Evolutionary conservation across 2,113 vertebrate genomes (phyloP), one percentile per base, ranked within the genome.

Genomic region (Mastomys natalensis): DNA sequence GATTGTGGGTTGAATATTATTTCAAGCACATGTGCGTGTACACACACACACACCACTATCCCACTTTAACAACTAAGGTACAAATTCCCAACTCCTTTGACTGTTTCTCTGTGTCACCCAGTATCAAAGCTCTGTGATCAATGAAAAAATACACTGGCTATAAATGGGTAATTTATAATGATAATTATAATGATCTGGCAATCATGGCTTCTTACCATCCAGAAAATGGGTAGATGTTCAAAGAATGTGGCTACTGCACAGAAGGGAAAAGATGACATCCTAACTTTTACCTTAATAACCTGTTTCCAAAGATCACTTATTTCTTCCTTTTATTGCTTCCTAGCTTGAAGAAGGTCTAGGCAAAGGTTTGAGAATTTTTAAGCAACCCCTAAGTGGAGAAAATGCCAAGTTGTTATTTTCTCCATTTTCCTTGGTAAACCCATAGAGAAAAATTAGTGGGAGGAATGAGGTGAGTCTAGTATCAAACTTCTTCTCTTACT

Each of bases 251-350:
- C 43, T 93, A 45, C 72, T 34, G 73, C 22, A 73, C 76, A 94
- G 68, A 87, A 70, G 12, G 17, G 89, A 90, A 58, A 80, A 29
- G 93, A 68, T 76, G 58, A 77, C 24, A 73, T 86, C 94, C 86
- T 62, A 82, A 80, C 90, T 89, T 21, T 66, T 53, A 31, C 90
- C 70, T 60, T 95, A 95, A 68, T 58, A 86, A 92, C 24, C 43
- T 37, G 22, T 73, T 80, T 55, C 82, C 37, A 97, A 95, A 96
- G 55, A 92, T 84, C 37, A 77, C 40, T 76, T 70, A 15, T 95
- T 97, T 98, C 74, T 98, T 97, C 87, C 51, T 94, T 19, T 96
- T 89, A 17, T 86, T 74, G 62, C 40, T 94, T 95, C 88, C 76
- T 95, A 87, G n/a, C 77, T 89, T 87, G 62, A 90, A 94, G 70